Conservation (phyloP, 2,797 vertebrate genomes). For the Sylvilagus floridanus region DNA sequence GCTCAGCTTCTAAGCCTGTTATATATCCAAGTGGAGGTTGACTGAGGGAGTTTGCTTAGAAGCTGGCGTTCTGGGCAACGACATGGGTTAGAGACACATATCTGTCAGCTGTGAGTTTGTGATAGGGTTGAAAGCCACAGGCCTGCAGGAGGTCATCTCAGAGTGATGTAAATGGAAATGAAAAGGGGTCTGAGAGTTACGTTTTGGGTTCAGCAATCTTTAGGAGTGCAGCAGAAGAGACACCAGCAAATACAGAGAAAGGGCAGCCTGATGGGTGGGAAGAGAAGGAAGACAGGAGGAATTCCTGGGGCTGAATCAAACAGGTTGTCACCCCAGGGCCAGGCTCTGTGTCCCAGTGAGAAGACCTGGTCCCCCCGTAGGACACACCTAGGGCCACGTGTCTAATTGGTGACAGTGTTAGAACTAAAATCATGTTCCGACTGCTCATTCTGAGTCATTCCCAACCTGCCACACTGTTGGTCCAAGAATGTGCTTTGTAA, state of each 20-base stretch:
- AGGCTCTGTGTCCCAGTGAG: background rate
- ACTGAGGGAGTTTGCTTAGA: background rate
- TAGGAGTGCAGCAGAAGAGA: background rate
- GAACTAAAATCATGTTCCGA: background rate
- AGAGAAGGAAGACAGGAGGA: background rate
- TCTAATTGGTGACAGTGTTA: background rate
- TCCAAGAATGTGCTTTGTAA: background rate
- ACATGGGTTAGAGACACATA: background rate
- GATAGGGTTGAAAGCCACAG: background rate
- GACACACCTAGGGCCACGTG: background rate
- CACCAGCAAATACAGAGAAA: background rate
- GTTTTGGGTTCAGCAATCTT: background rate
- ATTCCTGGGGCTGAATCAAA: background rate
- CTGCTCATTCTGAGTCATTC: background rate
- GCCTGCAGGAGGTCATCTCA: background rate
- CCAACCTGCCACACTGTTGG: background rate
- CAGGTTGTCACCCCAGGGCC: too few species aligned
- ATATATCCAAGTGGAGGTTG: background rate
- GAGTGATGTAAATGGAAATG: background rate
- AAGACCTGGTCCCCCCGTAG: background rate
- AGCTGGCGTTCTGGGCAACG: background rate
- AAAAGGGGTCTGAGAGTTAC: background rate
- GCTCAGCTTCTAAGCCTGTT: too few species aligned
- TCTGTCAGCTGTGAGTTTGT: background rate
- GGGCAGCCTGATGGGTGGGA: background rate